phyloP scores from a whole-genome alignment of 2,888 invertebrate species.

The Tinea pellionella region DNA sequence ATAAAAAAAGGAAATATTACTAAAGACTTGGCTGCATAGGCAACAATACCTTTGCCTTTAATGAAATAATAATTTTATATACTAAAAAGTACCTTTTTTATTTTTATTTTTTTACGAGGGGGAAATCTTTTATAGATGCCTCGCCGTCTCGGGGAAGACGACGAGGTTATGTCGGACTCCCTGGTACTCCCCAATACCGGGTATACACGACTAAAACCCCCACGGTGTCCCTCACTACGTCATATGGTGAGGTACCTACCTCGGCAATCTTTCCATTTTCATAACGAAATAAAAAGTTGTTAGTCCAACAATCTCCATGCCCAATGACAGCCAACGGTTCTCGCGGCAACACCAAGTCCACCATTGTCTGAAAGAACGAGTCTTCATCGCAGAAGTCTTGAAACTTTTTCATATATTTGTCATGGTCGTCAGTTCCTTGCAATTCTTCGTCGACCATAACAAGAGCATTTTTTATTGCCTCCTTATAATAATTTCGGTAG shows the following conservation, averaged over 20 bases:
- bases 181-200: too few relatives aligned
- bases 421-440: conserved; percentile 43
- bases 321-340: conserved; percentile 77
- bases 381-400: conserved; percentile 71
- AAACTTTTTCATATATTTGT: conserved; percentile 70
- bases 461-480: conserved; percentile 73
- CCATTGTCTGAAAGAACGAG: conserved; percentile 76
- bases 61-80: too few relatives aligned
- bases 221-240: too few relatives aligned
- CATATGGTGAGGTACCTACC: conserved; percentile 27
- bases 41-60: too few relatives aligned
- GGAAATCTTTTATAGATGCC: too few relatives aligned
- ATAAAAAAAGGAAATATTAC: too few relatives aligned
- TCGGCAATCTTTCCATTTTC: conserved; percentile 64
- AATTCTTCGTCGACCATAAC: conserved; percentile 70
- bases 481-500: conserved; percentile 76
- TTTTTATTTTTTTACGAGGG: too few relatives aligned
- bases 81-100: too few relatives aligned
- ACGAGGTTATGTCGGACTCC: too few relatives aligned
- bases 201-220: too few relatives aligned
- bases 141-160: too few relatives aligned
- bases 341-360: conserved; percentile 69
- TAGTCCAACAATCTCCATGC: conserved; percentile 83
- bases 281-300: conserved; percentile 76
- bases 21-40: too few relatives aligned